Evolutionary conservation across 2,113 vertebrate genomes (phyloP).

Genomic region (Cisticola juncidis): DNA sequence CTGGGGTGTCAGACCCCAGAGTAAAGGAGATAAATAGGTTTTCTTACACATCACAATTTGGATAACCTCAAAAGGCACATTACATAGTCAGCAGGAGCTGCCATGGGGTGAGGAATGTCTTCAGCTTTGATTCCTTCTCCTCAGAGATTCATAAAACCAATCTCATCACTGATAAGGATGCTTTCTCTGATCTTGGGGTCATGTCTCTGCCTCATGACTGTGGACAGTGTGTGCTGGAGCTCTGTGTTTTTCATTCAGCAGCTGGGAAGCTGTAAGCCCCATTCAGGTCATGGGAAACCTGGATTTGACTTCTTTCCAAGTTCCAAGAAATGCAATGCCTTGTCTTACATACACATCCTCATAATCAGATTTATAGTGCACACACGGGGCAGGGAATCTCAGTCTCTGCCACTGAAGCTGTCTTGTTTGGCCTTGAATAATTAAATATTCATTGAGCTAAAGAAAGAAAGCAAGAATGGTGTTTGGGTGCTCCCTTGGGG

Average conservation of each 20-base stretch:
- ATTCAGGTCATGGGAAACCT: not conserved
- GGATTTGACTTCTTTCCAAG: not conserved
- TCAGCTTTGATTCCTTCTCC: not conserved
- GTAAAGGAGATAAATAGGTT: not conserved
- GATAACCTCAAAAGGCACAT: not conserved
- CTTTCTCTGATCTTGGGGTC: not conserved
- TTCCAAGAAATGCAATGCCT: not conserved
- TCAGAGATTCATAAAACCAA: not conserved
- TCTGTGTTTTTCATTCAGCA: not conserved
- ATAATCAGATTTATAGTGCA: not conserved
- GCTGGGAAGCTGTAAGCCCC: not conserved
- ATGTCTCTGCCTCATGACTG: not conserved
- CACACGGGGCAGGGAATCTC: not conserved
- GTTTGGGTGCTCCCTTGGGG: constrained; percentile 7
- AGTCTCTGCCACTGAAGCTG: not conserved
- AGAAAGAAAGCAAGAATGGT: constrained; percentile 16
- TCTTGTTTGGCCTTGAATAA: not conserved
- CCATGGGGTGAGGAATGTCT: not conserved
- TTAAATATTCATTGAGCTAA: constrained; percentile 47
- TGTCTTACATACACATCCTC: rapidly evolving
- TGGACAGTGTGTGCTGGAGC: not conserved
- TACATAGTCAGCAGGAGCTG: not conserved
- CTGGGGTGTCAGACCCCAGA: not conserved
- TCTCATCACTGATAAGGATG: not conserved
- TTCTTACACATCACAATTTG: rapidly evolving